Conservation (phyloP, 1,140 invertebrate species). For the Leptestheria dahalacensis region DNA sequence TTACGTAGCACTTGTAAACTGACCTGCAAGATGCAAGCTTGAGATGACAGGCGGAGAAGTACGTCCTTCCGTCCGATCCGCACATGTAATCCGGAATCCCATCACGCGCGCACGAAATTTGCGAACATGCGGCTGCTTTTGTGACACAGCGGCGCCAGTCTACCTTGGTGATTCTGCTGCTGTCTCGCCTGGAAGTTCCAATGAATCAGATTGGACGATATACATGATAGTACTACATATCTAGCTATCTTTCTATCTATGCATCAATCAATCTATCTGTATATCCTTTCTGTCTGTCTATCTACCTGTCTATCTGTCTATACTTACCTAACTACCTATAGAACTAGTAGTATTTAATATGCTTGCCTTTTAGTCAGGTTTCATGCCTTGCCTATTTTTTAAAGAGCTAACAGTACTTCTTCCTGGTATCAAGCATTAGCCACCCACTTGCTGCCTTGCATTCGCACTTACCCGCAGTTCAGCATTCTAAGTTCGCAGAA, state of each 20-base stretch:
- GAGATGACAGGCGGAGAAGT: conserved; percentile 60
- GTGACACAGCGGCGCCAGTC: conserved; percentile 58
- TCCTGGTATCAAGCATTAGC: no score
- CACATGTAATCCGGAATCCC: conserved; percentile 53
- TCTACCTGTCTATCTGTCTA: no score
- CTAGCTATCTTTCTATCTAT: no score
- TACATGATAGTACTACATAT: not conserved
- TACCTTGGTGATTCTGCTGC: conserved; percentile 40
- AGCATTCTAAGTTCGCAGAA: conserved; percentile 80
- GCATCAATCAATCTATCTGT: no score
- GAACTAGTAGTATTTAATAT: no score
- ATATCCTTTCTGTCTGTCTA: no score
- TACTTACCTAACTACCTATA: no score
- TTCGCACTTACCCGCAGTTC: conserved; percentile 78
- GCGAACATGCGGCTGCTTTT: conserved; percentile 52
- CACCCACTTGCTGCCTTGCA: no score
- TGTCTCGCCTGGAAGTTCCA: conserved; percentile 18
- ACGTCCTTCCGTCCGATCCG: conserved; percentile 59
- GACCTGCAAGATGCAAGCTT: conserved; percentile 67
- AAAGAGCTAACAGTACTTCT: no score
- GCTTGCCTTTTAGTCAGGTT: no score
- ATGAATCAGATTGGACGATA: not conserved
- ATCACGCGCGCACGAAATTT: conserved; percentile 53
- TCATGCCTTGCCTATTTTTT: no score
- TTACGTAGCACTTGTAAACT: conserved; percentile 29